These are phyloP conservation scores for Anguilla marmorata DNA, from an alignment of 2,797 vertebrate genomes.

Conservation along the genomic window DNA sequence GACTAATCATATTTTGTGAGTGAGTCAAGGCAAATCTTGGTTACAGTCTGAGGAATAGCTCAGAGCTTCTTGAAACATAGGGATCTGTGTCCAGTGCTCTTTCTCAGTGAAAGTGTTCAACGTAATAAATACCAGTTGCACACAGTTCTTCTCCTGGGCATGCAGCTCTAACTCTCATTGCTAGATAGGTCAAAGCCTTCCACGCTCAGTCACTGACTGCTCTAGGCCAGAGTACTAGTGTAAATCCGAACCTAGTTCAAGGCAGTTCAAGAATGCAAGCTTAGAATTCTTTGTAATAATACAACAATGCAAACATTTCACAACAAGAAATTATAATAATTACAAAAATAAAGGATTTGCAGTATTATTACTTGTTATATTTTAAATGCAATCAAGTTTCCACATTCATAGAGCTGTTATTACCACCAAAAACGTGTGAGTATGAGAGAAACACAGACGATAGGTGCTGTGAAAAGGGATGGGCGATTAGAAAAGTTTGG, in stretches of 20 bases:
- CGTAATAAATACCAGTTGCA: not conserved
- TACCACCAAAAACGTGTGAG: not conserved
- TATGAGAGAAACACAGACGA: not conserved
- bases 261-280: not conserved
- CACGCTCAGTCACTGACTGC: not conserved
- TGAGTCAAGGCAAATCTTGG: not conserved
- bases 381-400: too few species aligned
- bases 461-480: too few species aligned
- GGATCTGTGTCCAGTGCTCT: not conserved
- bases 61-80: not conserved
- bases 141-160: not conserved
- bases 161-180: not conserved
- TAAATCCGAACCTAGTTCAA: not conserved
- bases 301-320: too few species aligned
- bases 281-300: too few species aligned
- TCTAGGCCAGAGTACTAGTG: not conserved
- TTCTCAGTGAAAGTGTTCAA: not conserved
- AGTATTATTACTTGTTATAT: too few species aligned
- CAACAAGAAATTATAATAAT: too few species aligned
- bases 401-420: too few species aligned
- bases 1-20: not conserved
- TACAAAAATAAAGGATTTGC: too few species aligned
- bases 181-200: not conserved
- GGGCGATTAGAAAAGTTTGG: too few species aligned
- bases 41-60: not conserved